These are phyloP conservation scores for Turritopsis dohrnii DNA, from an alignment of 30 jellyfish, hydroid and myxozoan species.

Conservation along the genomic window DNA sequence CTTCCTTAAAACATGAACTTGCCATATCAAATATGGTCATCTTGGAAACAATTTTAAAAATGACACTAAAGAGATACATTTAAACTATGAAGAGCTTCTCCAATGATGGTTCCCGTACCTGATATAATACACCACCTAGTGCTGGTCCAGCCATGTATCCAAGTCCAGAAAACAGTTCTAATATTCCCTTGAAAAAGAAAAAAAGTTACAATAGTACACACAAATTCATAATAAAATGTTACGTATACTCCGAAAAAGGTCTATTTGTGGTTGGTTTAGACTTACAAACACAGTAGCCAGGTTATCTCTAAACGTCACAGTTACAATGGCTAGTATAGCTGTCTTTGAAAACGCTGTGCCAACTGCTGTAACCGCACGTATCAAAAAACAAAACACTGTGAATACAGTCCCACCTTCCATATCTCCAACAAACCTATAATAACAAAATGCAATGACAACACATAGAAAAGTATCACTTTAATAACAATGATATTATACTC, in stretches of 20 bases:
- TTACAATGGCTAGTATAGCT: constrained; percentile 45
- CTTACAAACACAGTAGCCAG: constrained; percentile 61
- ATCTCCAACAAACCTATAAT: constrained; percentile 45
- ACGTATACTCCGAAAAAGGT: no score
- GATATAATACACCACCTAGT: constrained; percentile 69
- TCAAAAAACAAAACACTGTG: constrained; percentile 45
- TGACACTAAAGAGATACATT: no score
- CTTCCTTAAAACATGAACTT: not conserved
- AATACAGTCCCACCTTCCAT: constrained; percentile 47
- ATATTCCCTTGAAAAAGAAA: constrained; percentile 50
- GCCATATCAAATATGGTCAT: no score
- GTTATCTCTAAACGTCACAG: constrained; percentile 56
- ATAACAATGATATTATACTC: not conserved
- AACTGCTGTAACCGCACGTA: constrained; percentile 58
- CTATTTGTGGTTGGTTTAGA: no score
- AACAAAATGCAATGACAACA: not conserved
- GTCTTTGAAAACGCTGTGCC: constrained; percentile 66
- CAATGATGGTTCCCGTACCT: constrained; percentile 33
- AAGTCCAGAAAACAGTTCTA: constrained; percentile 70
- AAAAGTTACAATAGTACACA: not conserved
- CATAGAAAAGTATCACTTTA: not conserved
- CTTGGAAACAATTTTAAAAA: no score
- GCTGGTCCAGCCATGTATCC: constrained; percentile 95
- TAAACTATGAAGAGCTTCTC: no score
- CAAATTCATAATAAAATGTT: not conserved